These are phyloP conservation scores for Rostratula benghalensis DNA, from an alignment of 2,113 vertebrate genomes.

Conservation along the genomic window DNA sequence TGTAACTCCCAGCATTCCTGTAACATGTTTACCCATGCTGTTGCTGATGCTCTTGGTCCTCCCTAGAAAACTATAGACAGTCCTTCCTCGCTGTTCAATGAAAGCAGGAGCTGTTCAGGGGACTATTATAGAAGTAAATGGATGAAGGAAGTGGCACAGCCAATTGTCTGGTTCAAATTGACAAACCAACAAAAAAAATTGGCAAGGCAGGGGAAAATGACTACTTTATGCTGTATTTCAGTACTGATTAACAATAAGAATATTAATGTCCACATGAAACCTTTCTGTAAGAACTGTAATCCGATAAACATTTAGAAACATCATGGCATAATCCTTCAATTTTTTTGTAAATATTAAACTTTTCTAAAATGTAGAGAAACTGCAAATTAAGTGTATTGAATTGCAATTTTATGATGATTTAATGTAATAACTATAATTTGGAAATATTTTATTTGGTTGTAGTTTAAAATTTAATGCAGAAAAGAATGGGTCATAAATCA, in stretches of 20 bases:
- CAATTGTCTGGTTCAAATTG: neutral
- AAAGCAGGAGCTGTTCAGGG: neutral
- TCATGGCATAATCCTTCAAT: neutral
- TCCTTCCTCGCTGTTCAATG: neutral
- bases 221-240: neutral
- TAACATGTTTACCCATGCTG: rapidly evolving
- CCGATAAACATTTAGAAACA: neutral
- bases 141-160: neutral
- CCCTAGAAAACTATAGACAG: neutral
- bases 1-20: neutral
- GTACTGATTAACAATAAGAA: neutral
- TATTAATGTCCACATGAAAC: neutral
- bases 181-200: neutral
- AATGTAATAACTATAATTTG: neutral
- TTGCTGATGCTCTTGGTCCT: neutral
- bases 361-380: neutral
- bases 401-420: neutral
- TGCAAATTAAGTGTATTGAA: neutral
- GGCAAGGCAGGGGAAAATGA: neutral
- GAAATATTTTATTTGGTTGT: neutral
- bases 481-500: neutral
- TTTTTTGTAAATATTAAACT: neutral
- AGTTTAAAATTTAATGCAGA: neutral
- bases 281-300: neutral
- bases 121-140: neutral